Base-by-base conservation (phyloP, 2,888 invertebrate genomes). In the Andrena chrysosceles region DNA sequence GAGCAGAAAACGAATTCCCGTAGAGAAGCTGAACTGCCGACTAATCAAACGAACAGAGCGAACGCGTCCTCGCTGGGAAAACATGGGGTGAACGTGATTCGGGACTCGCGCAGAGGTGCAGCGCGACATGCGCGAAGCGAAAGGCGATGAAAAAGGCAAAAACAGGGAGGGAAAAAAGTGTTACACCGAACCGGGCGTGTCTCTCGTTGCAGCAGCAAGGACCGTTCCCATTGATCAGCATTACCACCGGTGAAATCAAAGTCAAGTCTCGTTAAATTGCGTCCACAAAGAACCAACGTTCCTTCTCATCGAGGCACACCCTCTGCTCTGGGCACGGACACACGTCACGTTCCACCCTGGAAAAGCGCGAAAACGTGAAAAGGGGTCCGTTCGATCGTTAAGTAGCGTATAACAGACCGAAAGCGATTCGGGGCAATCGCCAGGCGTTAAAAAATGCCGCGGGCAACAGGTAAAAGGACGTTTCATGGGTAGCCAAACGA, bases 31-130 rank as follows among this genome's bases (percentile, higher is more conserved):
- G 49, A 26, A 20, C 48, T 29, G 26, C 0, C 64, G 77, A 72
- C 83, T 80, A 83, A 85, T 85, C 80, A 81, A 81, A 83, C 80
- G 80, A 70, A 74, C 71, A 66, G 63, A 20, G 42, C 13, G 48
- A 20, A 69, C 64, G 35, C 8, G 10, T n/a, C 26, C 13, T 49
- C 31, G 48, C n/a, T 48, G 26, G 52, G 67, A 31, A 23, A 31
- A 71, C 26, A 60, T 26, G 52, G 31, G 62, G 42, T 20, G 67
- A 42, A 64, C 60, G 71, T 59, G 80, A 63, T 74, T 60, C 56
- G 74, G 20, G 48, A 77, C 80, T 83, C 68, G 77, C 59, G 60
- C 70, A 33, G 52, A 69, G 63, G 35, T 33, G 67, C 33, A n/a
- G 42, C 72, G 62, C 23, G 23, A 75, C 78, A 75, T 64, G 75